Percentiles rank a stretch among this genome's conserved stretches.
Evolutionary conservation across 2,888 invertebrate genomes (phyloP).

Genomic region (Chrysolina americana): DNA sequence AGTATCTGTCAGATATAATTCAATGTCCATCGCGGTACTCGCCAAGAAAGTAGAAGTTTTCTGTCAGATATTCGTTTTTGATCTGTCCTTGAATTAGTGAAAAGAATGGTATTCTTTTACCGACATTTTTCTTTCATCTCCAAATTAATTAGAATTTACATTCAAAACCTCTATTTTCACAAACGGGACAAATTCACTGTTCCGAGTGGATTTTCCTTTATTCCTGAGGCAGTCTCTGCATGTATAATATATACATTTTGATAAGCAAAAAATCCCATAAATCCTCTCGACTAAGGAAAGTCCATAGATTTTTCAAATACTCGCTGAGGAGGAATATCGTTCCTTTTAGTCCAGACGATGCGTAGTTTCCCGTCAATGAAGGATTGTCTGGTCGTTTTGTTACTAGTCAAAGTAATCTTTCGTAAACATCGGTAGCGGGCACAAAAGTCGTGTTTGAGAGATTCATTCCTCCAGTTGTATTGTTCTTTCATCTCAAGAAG

Average conservation of each 20-base stretch:
- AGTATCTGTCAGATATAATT: too few relatives aligned
- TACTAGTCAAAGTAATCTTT: neutral
- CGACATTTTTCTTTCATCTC: too few relatives aligned
- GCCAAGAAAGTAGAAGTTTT: too few relatives aligned
- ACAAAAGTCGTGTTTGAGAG: neutral
- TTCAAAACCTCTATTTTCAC: too few relatives aligned
- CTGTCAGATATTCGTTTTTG: too few relatives aligned
- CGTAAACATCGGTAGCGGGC: neutral
- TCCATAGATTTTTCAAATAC: neutral
- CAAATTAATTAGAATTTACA: too few relatives aligned
- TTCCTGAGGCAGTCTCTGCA: too few relatives aligned
- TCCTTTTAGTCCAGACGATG: neutral
- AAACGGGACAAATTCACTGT: too few relatives aligned
- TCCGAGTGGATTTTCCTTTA: too few relatives aligned
- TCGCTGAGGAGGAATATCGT: neutral
- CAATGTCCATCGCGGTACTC: too few relatives aligned
- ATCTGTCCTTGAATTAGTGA: too few relatives aligned
- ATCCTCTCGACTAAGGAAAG: neutral
- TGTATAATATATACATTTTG: neutral
- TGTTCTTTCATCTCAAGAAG: neutral
- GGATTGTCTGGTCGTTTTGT: slow-evolving; percentile 8
- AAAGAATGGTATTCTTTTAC: too few relatives aligned
- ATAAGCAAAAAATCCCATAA: neutral
- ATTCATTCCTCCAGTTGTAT: neutral
- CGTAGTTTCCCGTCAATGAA: slow-evolving; percentile 11